These are phyloP conservation scores for Tipula unca DNA, from an alignment of 2,888 invertebrate genomes.

Conservation along the genomic window DNA sequence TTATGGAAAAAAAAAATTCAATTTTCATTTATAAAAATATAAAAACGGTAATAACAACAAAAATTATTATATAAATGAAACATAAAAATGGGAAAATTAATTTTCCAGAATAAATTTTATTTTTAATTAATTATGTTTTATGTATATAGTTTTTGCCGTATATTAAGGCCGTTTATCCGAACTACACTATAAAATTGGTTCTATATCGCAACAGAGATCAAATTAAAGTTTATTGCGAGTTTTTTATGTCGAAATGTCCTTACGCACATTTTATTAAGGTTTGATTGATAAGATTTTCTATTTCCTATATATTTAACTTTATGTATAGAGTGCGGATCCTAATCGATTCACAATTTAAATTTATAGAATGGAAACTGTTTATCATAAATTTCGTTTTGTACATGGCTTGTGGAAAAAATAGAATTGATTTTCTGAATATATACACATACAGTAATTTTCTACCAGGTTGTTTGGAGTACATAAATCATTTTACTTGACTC, in stretches of 20 bases:
- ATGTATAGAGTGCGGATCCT: not conserved
- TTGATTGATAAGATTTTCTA: not conserved
- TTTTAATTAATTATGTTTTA: not conserved
- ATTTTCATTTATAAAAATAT: not conserved
- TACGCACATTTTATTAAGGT: not conserved
- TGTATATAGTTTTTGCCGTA: not conserved
- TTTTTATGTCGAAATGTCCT: not conserved
- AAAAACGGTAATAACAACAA: not conserved
- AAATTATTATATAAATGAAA: not conserved
- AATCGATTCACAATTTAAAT: not conserved
- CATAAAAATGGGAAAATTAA: not conserved
- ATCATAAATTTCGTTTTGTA: not conserved
- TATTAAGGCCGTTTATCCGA: not conserved
- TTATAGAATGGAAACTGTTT: not conserved
- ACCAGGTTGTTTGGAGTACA: not conserved
- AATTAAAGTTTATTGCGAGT: not conserved
- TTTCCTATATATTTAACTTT: not conserved
- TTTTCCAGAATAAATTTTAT: not conserved
- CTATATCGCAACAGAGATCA: not conserved
- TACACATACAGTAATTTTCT: not conserved
- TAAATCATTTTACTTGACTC: conserved; percentile 3
- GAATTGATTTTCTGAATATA: not conserved
- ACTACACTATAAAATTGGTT: not conserved
- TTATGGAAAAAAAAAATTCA: not conserved
- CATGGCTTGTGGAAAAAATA: not conserved